phyloP scores from a whole-genome alignment of 2,113 vertebrate genomes.

The Corvus hawaiiensis region DNA sequence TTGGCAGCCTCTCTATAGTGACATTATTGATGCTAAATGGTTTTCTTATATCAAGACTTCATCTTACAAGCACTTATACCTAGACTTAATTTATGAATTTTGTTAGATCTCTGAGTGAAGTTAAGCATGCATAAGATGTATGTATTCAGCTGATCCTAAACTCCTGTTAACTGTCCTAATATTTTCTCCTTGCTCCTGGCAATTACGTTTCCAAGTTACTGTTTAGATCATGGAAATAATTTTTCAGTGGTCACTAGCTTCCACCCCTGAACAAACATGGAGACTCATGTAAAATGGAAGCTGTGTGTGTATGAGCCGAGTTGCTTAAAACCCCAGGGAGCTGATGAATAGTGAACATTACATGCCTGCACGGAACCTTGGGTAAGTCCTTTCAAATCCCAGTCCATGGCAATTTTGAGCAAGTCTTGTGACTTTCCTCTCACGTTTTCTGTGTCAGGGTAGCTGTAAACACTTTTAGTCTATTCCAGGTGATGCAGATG shows the following conservation, averaged over 20 bases:
- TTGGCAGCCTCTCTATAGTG: background rate
- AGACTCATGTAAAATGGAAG: background rate
- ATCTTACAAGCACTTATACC: background rate
- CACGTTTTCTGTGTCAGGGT: background rate
- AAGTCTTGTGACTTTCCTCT: background rate
- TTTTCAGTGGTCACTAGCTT: background rate
- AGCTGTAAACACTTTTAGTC: background rate
- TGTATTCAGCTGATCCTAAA: background rate
- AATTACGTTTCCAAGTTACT: background rate
- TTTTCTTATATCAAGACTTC: background rate
- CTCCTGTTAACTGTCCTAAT: background rate
- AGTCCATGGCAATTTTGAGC: background rate
- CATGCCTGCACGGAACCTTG: background rate
- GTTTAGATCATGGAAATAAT: background rate
- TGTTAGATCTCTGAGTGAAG: background rate
- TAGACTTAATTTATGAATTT: background rate
- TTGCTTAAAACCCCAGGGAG: background rate
- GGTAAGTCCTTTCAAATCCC: background rate
- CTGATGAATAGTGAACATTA: background rate
- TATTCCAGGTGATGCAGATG: background rate
- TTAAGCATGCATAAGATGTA: background rate
- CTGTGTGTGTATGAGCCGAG: background rate
- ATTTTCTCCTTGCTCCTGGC: background rate
- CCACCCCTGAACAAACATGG: background rate
- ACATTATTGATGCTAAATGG: background rate